These are phyloP conservation scores for Temnopleurus reevesii DNA, from an alignment of 53 echinoderm and acorn worm species.

Conservation along the genomic window DNA sequence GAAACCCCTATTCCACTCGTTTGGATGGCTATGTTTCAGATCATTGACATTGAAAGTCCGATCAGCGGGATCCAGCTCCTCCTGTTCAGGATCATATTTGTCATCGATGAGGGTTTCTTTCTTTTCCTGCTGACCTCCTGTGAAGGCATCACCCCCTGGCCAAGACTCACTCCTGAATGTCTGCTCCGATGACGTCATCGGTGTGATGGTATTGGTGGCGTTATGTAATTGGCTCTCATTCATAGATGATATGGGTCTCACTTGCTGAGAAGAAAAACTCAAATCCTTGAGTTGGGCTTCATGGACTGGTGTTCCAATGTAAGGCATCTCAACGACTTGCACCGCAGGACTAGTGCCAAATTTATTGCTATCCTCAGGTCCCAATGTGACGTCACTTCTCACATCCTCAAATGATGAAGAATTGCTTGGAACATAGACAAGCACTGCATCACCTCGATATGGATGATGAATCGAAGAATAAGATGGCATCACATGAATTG, in stretches of 20 bases:
- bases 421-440: slow-evolving; percentile 30
- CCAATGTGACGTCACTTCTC: slow-evolving; percentile 16
- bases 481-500: not conserved
- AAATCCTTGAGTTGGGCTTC: slow-evolving; percentile 37
- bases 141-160: slow-evolving; percentile 34
- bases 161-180: not conserved
- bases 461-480: slow-evolving; percentile 38
- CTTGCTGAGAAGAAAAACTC: slow-evolving; percentile 1
- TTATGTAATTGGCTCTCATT: not conserved
- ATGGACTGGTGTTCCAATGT: slow-evolving; percentile 23
- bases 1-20: not conserved
- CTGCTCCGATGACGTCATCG: not conserved
- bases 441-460: slow-evolving; percentile 13
- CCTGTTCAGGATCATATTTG: not conserved
- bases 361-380: not conserved
- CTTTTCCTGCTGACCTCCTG: not conserved
- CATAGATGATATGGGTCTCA: not conserved
- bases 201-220: not conserved
- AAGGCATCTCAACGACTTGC: slow-evolving; percentile 49
- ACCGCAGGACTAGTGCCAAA: slow-evolving; percentile 32
- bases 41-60: slow-evolving; percentile 7
- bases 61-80: not conserved
- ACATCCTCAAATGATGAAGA: slow-evolving; percentile 32
- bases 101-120: slow-evolving; percentile 41
- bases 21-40: not conserved